A percentile compares a stretch with the other conserved stretches of the same genome.
Evolutionary conservation across 2,888 invertebrate genomes (phyloP).

Genomic region (Tinea trinotella): DNA sequence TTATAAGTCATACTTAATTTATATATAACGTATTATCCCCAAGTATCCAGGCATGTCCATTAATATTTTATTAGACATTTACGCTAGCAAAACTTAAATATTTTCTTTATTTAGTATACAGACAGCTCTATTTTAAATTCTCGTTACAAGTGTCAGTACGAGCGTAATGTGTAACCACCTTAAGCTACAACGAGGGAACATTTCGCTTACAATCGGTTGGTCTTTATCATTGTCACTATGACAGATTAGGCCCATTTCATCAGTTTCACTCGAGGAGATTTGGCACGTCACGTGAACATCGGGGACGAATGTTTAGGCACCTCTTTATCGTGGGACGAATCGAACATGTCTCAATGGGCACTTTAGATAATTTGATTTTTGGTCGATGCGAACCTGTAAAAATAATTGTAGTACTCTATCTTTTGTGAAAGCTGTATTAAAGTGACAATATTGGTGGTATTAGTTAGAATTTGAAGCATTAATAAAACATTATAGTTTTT

Average conservation of each 20-base stretch:
- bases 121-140: too few relatives aligned
- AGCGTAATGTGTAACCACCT: not conserved
- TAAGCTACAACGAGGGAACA: not conserved
- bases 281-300: not conserved
- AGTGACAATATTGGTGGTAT: too few relatives aligned
- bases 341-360: not conserved
- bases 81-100: too few relatives aligned
- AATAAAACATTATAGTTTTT: too few relatives aligned
- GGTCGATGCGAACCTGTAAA: not conserved
- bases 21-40: too few relatives aligned
- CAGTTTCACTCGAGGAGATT: constrained; percentile 11
- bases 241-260: constrained; percentile 41
- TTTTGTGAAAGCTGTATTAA: too few relatives aligned
- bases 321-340: not conserved
- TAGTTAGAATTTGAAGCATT: too few relatives aligned
- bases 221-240: constrained; percentile 53
- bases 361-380: not conserved
- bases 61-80: too few relatives aligned
- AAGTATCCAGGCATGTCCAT: too few relatives aligned
- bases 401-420: not conserved
- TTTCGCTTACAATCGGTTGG: constrained; percentile 22
- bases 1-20: too few relatives aligned
- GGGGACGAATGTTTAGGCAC: not conserved
- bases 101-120: too few relatives aligned
- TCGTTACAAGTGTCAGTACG: too few relatives aligned